Evolutionary conservation across 1,140 invertebrate genomes (phyloP).

Genomic region (Leptinotarsa lineolata): DNA sequence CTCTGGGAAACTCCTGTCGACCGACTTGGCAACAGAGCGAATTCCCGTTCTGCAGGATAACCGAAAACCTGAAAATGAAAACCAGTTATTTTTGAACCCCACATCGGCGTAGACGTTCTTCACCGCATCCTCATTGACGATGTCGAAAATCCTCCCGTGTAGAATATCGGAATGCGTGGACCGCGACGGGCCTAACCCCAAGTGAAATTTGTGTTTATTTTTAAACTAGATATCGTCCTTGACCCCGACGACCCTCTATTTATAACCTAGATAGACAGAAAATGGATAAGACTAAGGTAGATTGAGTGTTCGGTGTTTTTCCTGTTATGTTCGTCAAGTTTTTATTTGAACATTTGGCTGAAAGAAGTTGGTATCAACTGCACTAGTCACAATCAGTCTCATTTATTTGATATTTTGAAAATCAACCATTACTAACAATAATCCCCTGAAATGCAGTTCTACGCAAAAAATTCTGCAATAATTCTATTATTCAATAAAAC

Average conservation of each 20-base stretch:
- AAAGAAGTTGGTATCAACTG: background rate
- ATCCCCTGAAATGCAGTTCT: too few species aligned
- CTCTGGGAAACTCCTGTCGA: background rate
- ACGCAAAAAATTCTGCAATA: too few species aligned
- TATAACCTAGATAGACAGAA: constrained; percentile 31
- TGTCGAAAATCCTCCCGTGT: constrained; percentile 15
- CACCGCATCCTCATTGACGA: constrained; percentile 18
- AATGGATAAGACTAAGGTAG: constrained; percentile 35
- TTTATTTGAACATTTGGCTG: background rate
- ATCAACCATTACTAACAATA: too few species aligned
- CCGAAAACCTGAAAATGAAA: constrained; percentile 35
- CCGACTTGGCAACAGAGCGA: constrained; percentile 11
- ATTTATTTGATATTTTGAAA: too few species aligned
- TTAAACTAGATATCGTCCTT: constrained; percentile 30
- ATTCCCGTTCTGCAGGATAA: constrained; percentile 33
- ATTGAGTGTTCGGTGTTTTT: constrained; percentile 37
- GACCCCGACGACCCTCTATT: constrained; percentile 37
- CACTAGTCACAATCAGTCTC: too few species aligned
- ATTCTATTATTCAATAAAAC: too few species aligned
- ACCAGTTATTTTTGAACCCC: constrained; percentile 38
- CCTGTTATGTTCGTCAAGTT: background rate
- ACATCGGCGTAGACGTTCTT: constrained; percentile 28
- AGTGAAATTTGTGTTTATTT: constrained; percentile 37
- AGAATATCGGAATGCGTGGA: background rate
- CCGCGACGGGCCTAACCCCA: constrained; percentile 18